These are phyloP conservation scores for Etheostoma spectabile DNA, from an alignment of 2,113 vertebrate species.

Conservation along the genomic window DNA sequence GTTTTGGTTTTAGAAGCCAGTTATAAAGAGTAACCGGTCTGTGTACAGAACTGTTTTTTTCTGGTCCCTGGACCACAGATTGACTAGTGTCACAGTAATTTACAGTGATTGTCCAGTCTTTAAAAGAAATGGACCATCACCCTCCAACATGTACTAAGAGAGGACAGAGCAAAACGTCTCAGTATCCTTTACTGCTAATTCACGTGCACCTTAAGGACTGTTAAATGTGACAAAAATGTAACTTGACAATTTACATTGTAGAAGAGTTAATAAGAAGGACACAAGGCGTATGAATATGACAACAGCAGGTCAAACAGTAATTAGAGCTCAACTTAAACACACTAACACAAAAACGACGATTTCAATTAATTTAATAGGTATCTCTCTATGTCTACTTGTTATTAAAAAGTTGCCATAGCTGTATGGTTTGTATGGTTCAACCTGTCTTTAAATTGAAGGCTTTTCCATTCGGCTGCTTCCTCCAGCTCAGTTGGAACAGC, in stretches of 20 bases:
- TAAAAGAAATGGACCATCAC: slow-evolving; percentile 1
- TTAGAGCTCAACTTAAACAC: background rate
- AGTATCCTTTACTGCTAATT: background rate
- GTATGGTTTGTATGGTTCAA: background rate
- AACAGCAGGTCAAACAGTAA: background rate
- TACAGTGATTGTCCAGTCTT: background rate
- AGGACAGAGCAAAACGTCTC: background rate
- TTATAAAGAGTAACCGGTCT: slow-evolving; percentile 32
- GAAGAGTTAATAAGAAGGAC: slow-evolving; percentile 9
- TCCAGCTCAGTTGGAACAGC: slow-evolving; percentile 8
- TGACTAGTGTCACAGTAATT: slow-evolving; percentile 27
- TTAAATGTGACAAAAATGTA: slow-evolving; percentile 1
- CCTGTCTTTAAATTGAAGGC: background rate
- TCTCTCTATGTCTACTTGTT: background rate
- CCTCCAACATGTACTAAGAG: slow-evolving; percentile 8
- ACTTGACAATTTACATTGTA: background rate
- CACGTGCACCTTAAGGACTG: too few species aligned
- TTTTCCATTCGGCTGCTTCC: slow-evolving; percentile 12
- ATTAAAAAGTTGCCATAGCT: background rate
- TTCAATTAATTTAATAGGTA: background rate
- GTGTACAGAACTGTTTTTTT: slow-evolving; percentile 13
- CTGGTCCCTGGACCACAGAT: slow-evolving; percentile 4
- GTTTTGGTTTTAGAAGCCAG: slow-evolving; percentile 15
- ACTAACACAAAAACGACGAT: background rate
- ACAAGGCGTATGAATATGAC: background rate